Conservation (phyloP, 2,113 vertebrate species). For the Ictalurus furcatus region DNA sequence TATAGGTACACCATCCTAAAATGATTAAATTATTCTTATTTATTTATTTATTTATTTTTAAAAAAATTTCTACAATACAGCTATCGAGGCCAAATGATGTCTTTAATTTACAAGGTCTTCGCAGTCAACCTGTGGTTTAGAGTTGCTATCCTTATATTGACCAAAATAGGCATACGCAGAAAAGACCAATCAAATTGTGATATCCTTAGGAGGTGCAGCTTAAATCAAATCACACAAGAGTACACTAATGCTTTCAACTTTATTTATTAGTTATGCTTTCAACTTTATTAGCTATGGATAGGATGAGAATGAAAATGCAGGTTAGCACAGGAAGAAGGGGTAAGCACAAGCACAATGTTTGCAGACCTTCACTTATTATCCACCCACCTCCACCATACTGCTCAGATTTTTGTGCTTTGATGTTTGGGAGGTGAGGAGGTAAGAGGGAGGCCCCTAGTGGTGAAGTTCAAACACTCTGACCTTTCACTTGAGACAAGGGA, state of each 20-base stretch:
- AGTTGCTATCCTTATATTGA: neutral
- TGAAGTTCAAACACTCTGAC: conserved; percentile 71
- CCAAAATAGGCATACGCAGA: neutral
- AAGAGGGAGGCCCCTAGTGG: conserved; percentile 61
- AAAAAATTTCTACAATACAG: neutral
- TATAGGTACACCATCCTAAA: neutral
- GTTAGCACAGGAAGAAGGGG: neutral
- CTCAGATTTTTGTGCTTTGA: conserved; percentile 62
- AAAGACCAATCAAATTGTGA: neutral
- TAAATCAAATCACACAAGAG: neutral
- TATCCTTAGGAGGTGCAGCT: neutral
- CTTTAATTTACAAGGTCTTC: neutral
- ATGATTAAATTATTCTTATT: too few relatives aligned
- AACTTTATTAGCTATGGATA: neutral
- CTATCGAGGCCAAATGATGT: neutral
- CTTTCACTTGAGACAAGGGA: conserved; percentile 63
- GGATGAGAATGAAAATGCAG: neutral
- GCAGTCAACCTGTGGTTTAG: neutral
- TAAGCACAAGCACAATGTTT: conserved; percentile 1
- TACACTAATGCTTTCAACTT: neutral
- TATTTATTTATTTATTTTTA: neutral
- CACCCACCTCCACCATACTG: conserved; percentile 51
- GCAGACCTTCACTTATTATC: conserved; percentile 24
- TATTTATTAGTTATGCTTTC: too few relatives aligned
- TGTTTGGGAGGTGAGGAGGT: conserved; percentile 56